These are phyloP conservation scores for Silurus asotus DNA, from an alignment of 2,113 vertebrate species.

Conservation along the genomic window DNA sequence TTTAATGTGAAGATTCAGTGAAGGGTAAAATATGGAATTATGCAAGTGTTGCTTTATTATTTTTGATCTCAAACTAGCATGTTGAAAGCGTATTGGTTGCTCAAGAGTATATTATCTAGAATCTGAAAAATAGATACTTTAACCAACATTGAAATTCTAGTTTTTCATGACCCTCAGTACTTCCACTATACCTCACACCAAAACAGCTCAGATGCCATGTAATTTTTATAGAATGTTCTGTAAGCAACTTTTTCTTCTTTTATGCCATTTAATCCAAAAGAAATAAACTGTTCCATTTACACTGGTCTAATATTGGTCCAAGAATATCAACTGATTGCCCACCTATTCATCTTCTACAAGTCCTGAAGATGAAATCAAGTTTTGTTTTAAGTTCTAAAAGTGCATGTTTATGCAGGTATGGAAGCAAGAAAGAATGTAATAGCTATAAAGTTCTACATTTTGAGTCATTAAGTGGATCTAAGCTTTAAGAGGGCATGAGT, in stretches of 20 bases:
- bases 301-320: not conserved
- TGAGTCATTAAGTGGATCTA: constrained; percentile 23
- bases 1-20: not conserved
- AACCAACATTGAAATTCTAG: not conserved
- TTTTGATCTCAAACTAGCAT: not conserved
- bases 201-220: not conserved
- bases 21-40: not conserved
- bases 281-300: not conserved
- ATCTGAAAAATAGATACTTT: not conserved
- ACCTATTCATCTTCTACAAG: not conserved
- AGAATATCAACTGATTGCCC: not conserved
- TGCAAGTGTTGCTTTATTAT: not conserved
- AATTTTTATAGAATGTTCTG: not conserved
- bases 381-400: not conserved
- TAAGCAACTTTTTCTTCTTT: not conserved
- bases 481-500: not conserved
- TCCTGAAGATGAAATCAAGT: not conserved
- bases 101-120: not conserved
- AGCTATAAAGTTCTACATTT: not conserved
- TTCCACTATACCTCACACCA: not conserved
- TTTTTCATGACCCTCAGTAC: not conserved
- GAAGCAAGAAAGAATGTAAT: not conserved
- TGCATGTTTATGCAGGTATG: not conserved
- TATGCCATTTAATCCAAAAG: not conserved
- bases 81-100: not conserved